Evolutionary conservation across 92 coral and sea anemone genomes (phyloP), one percentile per base, ranked within the genome.

Genomic region (Epizoanthus rinbou): DNA sequence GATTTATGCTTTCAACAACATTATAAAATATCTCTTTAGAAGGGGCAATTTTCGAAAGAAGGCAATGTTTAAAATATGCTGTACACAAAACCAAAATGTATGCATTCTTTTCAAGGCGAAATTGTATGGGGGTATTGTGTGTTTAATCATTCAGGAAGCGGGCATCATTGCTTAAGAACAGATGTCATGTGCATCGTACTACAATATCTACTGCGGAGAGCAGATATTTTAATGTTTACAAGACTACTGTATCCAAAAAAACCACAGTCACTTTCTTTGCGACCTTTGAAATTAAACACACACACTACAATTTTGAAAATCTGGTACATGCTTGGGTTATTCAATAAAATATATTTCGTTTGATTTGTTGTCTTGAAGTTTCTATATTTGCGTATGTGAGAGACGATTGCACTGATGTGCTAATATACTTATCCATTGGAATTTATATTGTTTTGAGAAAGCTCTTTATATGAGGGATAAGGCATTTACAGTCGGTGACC

Each of bases 1-100:
- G 8, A 37, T 41, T 69, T n/a, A 75, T 78, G 69, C 57, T 78
- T 78, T 78, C 70, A 63, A 10, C 82, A 17, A 47, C 56, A 59
- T 11, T 60, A 57, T 33, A 35, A 22, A 15, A 13, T 17, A 21
- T 18, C 43, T 74, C 65, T 52, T 37, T 37, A 37, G 8, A 58
- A 57, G 23, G 37, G 56, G 11, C 57, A 45, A 15, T 35, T 71
- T 43, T 47, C 58, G 45, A 21, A 71, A 9, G 54, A 50, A 41
- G 33, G 57, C 57, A 71, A 25, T 41, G 57, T 71, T 71, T 43
- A 45, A 71, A 45, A 71, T 56, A 37, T 18, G 50, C 54, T 41
- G 54, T 19, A 71, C 47, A 71, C 76, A 71, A 70, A 28, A 13
- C 71, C 45, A 14, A 73, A 73, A 73, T 35, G 39, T 16, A 58